These are phyloP conservation scores for Orthosia cruda DNA, from an alignment of 2,888 invertebrate genomes.

Conservation along the genomic window DNA sequence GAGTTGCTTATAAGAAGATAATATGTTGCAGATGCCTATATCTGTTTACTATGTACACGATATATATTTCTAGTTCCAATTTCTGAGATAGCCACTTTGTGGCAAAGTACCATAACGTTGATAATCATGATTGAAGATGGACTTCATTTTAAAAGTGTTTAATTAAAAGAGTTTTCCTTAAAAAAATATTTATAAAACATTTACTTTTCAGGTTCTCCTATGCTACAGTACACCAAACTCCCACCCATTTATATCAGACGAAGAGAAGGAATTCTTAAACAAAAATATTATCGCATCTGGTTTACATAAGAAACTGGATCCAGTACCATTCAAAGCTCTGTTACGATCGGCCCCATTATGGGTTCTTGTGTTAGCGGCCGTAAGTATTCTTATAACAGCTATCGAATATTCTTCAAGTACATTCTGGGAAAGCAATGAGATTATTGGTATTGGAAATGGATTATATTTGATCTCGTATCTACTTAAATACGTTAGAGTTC, in stretches of 20 bases:
- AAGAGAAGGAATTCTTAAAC: conserved; percentile 88
- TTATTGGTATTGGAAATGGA: not conserved
- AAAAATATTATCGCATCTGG: conserved; percentile 91
- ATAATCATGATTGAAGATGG: not conserved
- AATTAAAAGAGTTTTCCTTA: too few species aligned
- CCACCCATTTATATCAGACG: conserved; percentile 91
- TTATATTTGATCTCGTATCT: not conserved
- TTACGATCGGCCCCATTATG: conserved; percentile 93
- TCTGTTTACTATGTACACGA: not conserved
- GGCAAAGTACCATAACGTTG: too few species aligned
- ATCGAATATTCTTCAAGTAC: conserved; percentile 25
- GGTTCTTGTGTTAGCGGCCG: conserved; percentile 94
- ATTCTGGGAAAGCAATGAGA: conserved; percentile 23
- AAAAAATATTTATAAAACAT: not conserved
- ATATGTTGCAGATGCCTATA: not conserved
- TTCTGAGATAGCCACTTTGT: too few species aligned
- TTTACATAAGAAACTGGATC: conserved; percentile 90
- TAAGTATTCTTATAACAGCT: conserved; percentile 76
- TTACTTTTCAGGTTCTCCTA: conserved; percentile 79
- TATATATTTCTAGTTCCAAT: not conserved
- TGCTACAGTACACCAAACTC: conserved; percentile 89
- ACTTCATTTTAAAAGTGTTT: not conserved
- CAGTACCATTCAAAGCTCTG: conserved; percentile 94
- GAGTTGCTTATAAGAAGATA: not conserved
- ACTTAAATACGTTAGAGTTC: too few species aligned